These are phyloP conservation scores for Xenopus borealis DNA, from an alignment of 2,113 vertebrate genomes.

Conservation along the genomic window DNA sequence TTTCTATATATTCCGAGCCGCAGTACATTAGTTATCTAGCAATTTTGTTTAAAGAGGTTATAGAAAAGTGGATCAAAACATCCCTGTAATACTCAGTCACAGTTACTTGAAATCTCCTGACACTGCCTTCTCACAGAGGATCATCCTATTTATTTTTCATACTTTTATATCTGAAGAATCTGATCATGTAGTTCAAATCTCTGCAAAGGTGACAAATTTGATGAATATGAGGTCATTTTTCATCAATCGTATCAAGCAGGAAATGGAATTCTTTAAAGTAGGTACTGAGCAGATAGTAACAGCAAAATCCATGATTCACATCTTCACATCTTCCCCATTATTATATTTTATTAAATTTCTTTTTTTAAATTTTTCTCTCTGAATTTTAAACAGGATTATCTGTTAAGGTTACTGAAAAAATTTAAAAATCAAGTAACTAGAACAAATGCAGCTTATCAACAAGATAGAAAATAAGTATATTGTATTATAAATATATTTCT, in stretches of 20 bases:
- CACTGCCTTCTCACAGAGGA: conserved; percentile 33
- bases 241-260: conserved; percentile 34
- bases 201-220: conserved; percentile 43
- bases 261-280: conserved; percentile 33
- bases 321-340: conserved; percentile 27
- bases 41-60: conserved; percentile 13
- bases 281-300: conserved; percentile 2
- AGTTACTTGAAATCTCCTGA: conserved; percentile 32
- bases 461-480: no score
- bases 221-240: conserved; percentile 44
- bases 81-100: background rate
- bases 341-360: background rate
- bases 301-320: conserved; percentile 21
- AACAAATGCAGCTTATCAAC: no score
- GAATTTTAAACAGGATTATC: conserved; percentile 32
- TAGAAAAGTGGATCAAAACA: background rate
- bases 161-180: conserved; percentile 42
- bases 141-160: conserved; percentile 46
- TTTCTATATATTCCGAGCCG: background rate
- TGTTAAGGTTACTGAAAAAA: background rate
- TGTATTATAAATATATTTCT: no score
- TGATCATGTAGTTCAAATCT: conserved; percentile 43
- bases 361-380: conserved; percentile 22
- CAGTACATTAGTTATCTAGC: background rate
- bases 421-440: no score